These are phyloP conservation scores for Coelopa pilipes DNA, from an alignment of 2,888 invertebrate genomes.

Conservation along the genomic window DNA sequence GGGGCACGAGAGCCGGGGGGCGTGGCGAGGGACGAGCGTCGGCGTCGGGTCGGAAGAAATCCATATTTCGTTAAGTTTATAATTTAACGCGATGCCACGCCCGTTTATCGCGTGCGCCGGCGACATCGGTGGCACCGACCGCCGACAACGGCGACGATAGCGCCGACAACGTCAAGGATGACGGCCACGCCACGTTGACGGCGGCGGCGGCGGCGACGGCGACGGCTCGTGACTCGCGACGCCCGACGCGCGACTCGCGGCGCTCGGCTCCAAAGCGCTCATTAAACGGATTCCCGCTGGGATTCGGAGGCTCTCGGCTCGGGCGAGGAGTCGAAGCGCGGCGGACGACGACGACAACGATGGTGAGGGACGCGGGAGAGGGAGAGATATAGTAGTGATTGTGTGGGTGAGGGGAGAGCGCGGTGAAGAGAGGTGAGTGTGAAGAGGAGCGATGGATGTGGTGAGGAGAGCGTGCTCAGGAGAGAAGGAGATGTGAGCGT, in stretches of 20 bases:
- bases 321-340: neutral
- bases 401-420: too few relatives aligned
- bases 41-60: slow-evolving; percentile 6
- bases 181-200: neutral
- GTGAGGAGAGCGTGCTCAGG: too few relatives aligned
- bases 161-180: neutral
- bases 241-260: slow-evolving; percentile 17
- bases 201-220: slow-evolving; percentile 11
- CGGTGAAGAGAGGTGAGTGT: too few relatives aligned
- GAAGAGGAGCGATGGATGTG: too few relatives aligned
- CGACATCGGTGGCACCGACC: neutral
- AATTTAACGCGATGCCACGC: slow-evolving; percentile 43
- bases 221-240: slow-evolving; percentile 17
- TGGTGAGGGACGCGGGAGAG: too few relatives aligned
- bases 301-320: neutral
- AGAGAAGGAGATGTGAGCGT: too few relatives aligned
- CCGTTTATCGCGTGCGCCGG: slow-evolving; percentile 46
- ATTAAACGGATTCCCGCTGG: slow-evolving; percentile 44
- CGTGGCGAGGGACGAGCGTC: neutral
- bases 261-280: slow-evolving; percentile 40
- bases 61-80: neutral
- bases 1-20: neutral
- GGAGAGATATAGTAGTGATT: too few relatives aligned
- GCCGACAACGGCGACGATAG: slow-evolving; percentile 5
- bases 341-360: neutral